Conservation (phyloP, 1,140 invertebrate species). For the Drosophila tropicalis region DNA sequence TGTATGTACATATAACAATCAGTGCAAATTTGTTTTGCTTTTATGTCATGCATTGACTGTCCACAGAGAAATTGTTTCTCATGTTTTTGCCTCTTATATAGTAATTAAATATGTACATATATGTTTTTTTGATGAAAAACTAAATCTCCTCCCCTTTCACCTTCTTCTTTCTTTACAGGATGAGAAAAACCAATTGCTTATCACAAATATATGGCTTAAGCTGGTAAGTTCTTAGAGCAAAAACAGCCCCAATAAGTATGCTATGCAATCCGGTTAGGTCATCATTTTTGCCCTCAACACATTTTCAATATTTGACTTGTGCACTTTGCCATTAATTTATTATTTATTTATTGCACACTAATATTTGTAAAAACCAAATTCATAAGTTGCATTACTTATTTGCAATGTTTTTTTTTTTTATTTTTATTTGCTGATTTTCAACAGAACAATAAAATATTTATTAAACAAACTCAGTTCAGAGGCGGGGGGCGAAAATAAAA, state of each 20-base stretch:
- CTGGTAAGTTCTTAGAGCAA: constrained; percentile 64
- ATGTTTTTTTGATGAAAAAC: background rate
- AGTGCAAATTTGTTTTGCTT: constrained; percentile 20
- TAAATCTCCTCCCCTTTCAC: constrained; percentile 7
- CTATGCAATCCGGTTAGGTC: no score
- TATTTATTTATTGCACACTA: background rate
- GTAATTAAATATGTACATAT: background rate
- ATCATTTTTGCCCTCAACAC: no score
- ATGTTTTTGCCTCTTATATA: background rate
- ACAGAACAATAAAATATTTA: background rate
- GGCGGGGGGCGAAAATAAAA: no score
- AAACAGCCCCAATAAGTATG: no score
- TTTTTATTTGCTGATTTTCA: no score
- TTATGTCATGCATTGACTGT: background rate
- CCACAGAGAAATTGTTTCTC: background rate
- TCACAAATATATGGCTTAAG: constrained; percentile 95
- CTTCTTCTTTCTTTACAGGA: constrained; percentile 85
- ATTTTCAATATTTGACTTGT: no score
- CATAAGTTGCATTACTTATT: background rate
- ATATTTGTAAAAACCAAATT: background rate
- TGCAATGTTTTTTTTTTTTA: no score
- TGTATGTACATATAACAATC: constrained; percentile 18
- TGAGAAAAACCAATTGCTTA: constrained; percentile 91
- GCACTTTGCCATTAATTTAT: background rate
- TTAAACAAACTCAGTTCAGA: background rate